Conservation (phyloP, 2,797 vertebrate species). For the Pangasius djambal region DNA sequence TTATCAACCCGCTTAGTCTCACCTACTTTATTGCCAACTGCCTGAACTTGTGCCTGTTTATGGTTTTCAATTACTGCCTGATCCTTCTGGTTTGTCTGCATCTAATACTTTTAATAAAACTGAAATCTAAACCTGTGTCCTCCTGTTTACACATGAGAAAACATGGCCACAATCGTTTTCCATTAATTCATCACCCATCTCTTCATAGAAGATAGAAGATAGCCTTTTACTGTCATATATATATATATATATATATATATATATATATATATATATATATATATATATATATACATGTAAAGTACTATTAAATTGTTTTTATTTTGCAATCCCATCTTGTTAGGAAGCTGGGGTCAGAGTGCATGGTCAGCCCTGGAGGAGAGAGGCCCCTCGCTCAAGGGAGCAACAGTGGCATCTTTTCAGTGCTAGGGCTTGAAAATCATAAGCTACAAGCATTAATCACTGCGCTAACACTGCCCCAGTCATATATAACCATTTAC, state of each 20-base stretch:
- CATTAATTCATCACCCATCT: neutral
- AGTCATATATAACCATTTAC: neutral
- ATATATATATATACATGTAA: neutral
- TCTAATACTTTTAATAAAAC: neutral
- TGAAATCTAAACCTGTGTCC: neutral
- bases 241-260: too few species aligned
- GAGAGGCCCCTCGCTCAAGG: neutral
- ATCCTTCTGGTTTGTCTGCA: neutral
- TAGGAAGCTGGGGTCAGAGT: neutral
- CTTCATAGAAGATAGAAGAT: neutral
- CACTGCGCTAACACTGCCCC: neutral
- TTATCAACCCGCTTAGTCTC: neutral
- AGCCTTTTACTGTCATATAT: neutral
- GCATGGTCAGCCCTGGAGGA: neutral
- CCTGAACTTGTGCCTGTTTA: neutral
- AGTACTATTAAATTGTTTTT: neutral
- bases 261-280: too few species aligned
- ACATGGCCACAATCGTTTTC: neutral
- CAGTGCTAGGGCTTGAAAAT: neutral
- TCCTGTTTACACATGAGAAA: neutral
- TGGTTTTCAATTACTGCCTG: neutral
- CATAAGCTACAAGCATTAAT: neutral
- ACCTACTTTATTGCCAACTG: neutral
- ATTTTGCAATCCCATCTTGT: neutral
- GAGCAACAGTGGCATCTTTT: neutral